These are phyloP conservation scores for Liopterus haemorrhoidalis DNA, from an alignment of 2,888 invertebrate genomes.

Conservation along the genomic window DNA sequence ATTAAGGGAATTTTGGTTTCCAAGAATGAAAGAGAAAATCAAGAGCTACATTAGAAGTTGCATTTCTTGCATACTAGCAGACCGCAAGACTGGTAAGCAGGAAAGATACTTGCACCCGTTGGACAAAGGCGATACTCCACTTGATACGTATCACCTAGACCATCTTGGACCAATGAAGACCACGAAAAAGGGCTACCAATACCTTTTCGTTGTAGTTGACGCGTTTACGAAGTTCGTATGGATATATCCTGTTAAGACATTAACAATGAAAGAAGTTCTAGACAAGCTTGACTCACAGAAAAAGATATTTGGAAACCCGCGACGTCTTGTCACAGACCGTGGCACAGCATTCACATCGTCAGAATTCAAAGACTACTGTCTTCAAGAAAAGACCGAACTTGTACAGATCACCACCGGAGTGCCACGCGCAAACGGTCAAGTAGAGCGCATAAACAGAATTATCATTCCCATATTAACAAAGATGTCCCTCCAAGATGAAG, in stretches of 20 bases:
- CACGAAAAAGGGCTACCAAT: slow-evolving; percentile 18
- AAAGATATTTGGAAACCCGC: slow-evolving; percentile 18
- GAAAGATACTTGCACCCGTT: slow-evolving; percentile 17
- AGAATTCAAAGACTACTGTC: slow-evolving; percentile 16
- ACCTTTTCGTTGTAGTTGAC: slow-evolving; percentile 21
- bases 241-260: slow-evolving; percentile 22
- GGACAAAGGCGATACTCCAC: slow-evolving; percentile 17
- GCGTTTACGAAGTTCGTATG: slow-evolving; percentile 23
- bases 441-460: slow-evolving; percentile 22
- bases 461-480: slow-evolving; percentile 26
- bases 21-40: slow-evolving; percentile 22
- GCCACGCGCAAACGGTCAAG: slow-evolving; percentile 24
- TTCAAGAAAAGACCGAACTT: slow-evolving; percentile 17
- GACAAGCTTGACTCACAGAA: slow-evolving; percentile 14
- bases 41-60: slow-evolving; percentile 19
- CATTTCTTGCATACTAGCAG: slow-evolving; percentile 20
- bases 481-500: slow-evolving; percentile 13
- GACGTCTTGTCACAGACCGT: slow-evolving; percentile 16
- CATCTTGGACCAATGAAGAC: slow-evolving; percentile 21
- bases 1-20: slow-evolving; percentile 19
- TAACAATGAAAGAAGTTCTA: slow-evolving; percentile 16
- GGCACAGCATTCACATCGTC: slow-evolving; percentile 18
- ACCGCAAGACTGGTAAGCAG: slow-evolving; percentile 21
- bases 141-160: slow-evolving; percentile 21
- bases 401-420: slow-evolving; percentile 19